Base-by-base conservation (phyloP, 2,888 invertebrate species). In the Nebria salina region DNA sequence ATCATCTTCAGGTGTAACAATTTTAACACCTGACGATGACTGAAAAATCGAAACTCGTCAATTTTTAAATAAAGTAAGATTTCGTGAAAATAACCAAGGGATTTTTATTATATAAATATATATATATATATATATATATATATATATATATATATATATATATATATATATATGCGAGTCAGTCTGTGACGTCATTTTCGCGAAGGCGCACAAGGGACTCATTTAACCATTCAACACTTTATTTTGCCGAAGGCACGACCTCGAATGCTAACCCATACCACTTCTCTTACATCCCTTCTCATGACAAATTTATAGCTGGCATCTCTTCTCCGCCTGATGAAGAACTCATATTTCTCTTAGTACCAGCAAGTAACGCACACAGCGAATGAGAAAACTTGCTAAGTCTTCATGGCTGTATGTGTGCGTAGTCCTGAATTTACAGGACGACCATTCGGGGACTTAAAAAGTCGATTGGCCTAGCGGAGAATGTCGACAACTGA, bases 151-250 rank as follows among this genome's bases (percentile, higher is more conserved):
- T 54, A 54, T 54, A 54, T 54, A 54, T 54, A 54, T 54, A 54
- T 54, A 54, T 54, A 54, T 54, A 54, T 54, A 54, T 54, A 54
- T 54, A 54, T 54, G 8, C 8, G 8, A 11, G 76, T n/a, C 66
- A 25, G 13, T 64, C 9, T 11, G 76, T 81, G 81, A 81, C 81
- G 81, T 81, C 76, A 81, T 72, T 73, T n/a, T 65, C 65, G 79
- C 34, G 42, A 34, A 25, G 43, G 76, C 54, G 66, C 81, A 34
- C 81, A 65, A 72, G 81, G 76, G 81, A 66, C 81, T 81, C 81
- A 76, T 81, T 81, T 81, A 81, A 72, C 81, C 81, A 81, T 81
- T 81, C 81, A 81, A 81, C 81, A 81, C 81, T 81, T 81, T 81
- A 81, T 81, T 76, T 76, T 34, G 75, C 75, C 80, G 54, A 64